These are phyloP conservation scores for Eremophila alpestris DNA, from an alignment of 2,797 vertebrate genomes.

Conservation along the genomic window DNA sequence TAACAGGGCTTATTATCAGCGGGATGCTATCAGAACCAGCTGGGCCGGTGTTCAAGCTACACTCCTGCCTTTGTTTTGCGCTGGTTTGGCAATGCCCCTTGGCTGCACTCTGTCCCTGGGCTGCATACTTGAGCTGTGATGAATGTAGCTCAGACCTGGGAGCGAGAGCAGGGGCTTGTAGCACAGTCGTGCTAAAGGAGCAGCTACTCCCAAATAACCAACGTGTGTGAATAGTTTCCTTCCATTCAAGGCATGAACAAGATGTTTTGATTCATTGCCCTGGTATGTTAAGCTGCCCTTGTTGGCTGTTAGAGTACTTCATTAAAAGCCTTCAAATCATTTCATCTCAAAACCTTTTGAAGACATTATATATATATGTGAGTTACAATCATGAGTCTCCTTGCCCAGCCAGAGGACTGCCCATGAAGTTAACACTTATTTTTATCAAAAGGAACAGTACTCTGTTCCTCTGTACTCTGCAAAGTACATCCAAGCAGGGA, in stretches of 20 bases:
- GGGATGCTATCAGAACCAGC: slow-evolving; percentile 45
- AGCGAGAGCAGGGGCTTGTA: not conserved
- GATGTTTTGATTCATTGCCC: slow-evolving; percentile 48
- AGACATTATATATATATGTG: not conserved
- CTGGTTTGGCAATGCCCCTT: slow-evolving; percentile 4
- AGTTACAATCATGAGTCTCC: not conserved
- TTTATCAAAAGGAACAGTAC: not conserved
- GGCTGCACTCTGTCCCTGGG: slow-evolving; percentile 18
- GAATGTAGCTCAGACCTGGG: not conserved
- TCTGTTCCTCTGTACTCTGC: too few relatives aligned
- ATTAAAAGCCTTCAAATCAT: slow-evolving; percentile 26
- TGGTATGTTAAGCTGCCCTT: slow-evolving; percentile 61
- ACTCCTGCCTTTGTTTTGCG: slow-evolving; percentile 16
- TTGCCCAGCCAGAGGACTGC: not conserved
- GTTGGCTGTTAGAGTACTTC: slow-evolving; percentile 29
- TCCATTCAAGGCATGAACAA: slow-evolving; percentile 63
- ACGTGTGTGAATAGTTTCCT: slow-evolving; percentile 54
- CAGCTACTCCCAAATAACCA: slow-evolving; percentile 43
- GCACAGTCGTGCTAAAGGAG: not conserved
- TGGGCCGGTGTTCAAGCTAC: not conserved
- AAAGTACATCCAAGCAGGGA: not conserved
- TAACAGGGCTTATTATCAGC: not conserved
- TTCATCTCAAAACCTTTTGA: slow-evolving; percentile 6
- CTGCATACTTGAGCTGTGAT: slow-evolving; percentile 25
- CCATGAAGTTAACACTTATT: not conserved